A percentile compares a stretch with the other conserved stretches of the same genome.
Conservation (phyloP, 2,888 invertebrate genomes). For the Adela reaumurella region DNA sequence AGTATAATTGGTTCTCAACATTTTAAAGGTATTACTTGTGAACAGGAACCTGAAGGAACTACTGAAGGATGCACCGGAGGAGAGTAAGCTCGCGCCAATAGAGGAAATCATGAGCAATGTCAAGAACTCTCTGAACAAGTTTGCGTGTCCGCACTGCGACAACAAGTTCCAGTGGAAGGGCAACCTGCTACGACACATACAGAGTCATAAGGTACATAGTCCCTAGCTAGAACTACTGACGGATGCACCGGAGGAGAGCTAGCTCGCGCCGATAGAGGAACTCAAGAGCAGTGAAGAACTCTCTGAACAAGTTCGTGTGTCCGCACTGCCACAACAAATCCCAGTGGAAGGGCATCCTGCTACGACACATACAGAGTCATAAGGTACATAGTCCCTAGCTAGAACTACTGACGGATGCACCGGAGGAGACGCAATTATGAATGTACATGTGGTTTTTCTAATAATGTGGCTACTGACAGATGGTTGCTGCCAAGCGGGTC, state of each 20-base stretch:
- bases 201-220: constrained; percentile 61
- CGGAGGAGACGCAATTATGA: no score
- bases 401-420: constrained; percentile 15
- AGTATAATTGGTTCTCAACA: no score
- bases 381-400: no score
- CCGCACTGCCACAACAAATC: constrained; percentile 67
- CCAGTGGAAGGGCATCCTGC: constrained; percentile 76
- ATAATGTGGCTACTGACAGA: no score
- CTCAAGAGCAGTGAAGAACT: constrained; percentile 18
- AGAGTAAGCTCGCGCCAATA: constrained; percentile 18
- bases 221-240: constrained; percentile 19
- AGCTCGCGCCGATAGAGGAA: constrained; percentile 20
- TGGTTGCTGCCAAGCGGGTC: no score
- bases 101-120: constrained; percentile 22
- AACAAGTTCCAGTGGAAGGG: constrained; percentile 79
- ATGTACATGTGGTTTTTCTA: no score
- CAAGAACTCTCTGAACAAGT: constrained; percentile 16
- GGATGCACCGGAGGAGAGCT: constrained; percentile 14
- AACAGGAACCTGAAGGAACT: constrained; percentile 29
- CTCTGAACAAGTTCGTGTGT: constrained; percentile 23
- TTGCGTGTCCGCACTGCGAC: constrained; percentile 51
- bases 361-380: constrained; percentile 72
- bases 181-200: constrained; percentile 70
- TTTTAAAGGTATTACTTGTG: no score
- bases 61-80: constrained; percentile 11